These are phyloP conservation scores for Zaprionus davidi DNA, from an alignment of 1,140 invertebrate species.

Conservation along the genomic window DNA sequence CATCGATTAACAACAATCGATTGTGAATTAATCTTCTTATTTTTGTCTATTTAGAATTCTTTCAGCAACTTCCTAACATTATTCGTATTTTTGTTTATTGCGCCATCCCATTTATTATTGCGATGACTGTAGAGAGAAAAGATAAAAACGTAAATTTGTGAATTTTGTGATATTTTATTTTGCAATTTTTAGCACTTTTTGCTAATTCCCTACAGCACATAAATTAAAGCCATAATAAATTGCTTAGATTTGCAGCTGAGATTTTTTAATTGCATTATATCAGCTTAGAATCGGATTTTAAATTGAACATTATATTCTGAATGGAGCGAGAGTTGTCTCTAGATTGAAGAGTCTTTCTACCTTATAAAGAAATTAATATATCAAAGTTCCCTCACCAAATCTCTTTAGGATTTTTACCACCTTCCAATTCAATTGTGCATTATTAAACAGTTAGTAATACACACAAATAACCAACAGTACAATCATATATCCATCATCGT, in stretches of 20 bases:
- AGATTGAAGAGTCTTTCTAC: not conserved
- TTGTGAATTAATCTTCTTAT: not conserved
- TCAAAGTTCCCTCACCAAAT: not conserved
- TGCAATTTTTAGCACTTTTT: not conserved
- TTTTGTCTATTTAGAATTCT: not conserved
- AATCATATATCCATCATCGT: not conserved
- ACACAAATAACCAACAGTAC: not conserved
- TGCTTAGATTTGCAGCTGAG: conserved; percentile 2
- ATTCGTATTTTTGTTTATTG: not conserved
- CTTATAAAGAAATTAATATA: not conserved
- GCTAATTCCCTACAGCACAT: not conserved
- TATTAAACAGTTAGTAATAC: not conserved
- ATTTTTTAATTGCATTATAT: conserved; percentile 7
- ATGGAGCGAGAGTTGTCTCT: not conserved
- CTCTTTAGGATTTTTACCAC: not conserved
- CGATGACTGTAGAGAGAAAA: not conserved
- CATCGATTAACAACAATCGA: conserved; percentile 4
- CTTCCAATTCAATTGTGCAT: not conserved
- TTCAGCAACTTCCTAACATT: not conserved
- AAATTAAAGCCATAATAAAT: conserved; percentile 10
- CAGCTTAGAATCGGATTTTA: not conserved
- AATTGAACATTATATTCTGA: not conserved
- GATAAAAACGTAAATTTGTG: conserved; percentile 3
- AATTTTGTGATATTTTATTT: conserved; percentile 3
- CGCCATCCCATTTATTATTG: not conserved